phyloP scores from a whole-genome alignment of 92 coral and sea anemone species.

The Porites rus region DNA sequence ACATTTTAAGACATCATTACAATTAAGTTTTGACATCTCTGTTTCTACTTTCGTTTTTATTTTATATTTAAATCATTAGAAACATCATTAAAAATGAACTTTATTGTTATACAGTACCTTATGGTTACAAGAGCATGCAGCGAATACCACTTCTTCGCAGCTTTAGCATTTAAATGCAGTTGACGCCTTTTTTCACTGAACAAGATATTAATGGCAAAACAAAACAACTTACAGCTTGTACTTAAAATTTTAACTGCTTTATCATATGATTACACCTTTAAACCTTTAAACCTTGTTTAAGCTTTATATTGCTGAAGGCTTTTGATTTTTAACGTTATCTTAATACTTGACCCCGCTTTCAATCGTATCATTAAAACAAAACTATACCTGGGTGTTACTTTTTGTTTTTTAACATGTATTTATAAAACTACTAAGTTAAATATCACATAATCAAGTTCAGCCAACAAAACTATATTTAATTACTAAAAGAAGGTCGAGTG shows the following conservation, averaged over 20 bases:
- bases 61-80: background rate
- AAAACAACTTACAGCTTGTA: background rate
- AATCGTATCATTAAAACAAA: no score
- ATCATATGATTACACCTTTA: background rate
- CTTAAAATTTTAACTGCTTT: background rate
- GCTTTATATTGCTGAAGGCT: background rate
- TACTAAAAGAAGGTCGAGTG: no score
- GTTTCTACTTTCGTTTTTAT: background rate
- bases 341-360: no score
- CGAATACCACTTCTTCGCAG: constrained; percentile 54
- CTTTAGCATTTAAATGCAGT: constrained; percentile 38
- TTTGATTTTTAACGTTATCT: no score
- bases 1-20: no score
- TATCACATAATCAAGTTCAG: no score
- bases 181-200: constrained; percentile 45
- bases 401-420: no score
- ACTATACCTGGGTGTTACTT: no score
- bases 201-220: constrained; percentile 27
- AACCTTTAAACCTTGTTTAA: background rate
- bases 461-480: no score
- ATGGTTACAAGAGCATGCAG: constrained; percentile 38
- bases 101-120: constrained; percentile 43
- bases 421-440: no score
- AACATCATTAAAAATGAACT: no score
- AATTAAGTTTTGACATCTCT: no score